These are phyloP conservation scores for Drosophila merina DNA, from an alignment of 2,888 invertebrate genomes.

Conservation along the genomic window DNA sequence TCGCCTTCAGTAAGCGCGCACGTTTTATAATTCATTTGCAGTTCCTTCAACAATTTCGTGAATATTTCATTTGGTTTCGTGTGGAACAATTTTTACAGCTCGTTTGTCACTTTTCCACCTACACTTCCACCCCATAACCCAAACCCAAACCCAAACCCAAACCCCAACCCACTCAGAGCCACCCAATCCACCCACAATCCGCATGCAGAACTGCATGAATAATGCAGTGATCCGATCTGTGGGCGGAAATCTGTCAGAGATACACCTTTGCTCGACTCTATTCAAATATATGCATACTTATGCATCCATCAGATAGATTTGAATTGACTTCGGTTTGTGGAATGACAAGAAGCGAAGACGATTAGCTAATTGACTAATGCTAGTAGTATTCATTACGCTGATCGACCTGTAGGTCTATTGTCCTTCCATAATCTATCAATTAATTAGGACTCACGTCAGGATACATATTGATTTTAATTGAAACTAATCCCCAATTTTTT, in stretches of 20 bases:
- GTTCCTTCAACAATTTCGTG: slow-evolving; percentile 60
- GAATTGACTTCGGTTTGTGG: slow-evolving; percentile 13
- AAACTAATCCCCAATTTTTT: not conserved
- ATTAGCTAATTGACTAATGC: slow-evolving; percentile 41
- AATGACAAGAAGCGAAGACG: slow-evolving; percentile 23
- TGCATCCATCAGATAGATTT: slow-evolving; percentile 34
- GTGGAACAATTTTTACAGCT: slow-evolving; percentile 41
- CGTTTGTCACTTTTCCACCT: slow-evolving; percentile 49
- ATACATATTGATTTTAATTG: not conserved
- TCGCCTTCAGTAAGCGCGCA: slow-evolving; percentile 22
- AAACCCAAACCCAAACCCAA: not conserved
- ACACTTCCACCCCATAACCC: not conserved
- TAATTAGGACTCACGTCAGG: slow-evolving; percentile 17
- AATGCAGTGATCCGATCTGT: slow-evolving; percentile 52
- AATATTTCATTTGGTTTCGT: slow-evolving; percentile 64
- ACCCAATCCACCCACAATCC: not conserved
- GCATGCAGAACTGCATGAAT: slow-evolving; percentile 38
- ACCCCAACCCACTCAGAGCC: not conserved
- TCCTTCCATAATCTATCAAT: slow-evolving; percentile 41
- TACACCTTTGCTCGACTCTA: slow-evolving; percentile 6
- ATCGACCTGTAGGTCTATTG: not conserved
- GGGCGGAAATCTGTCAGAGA: slow-evolving; percentile 43
- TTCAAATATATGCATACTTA: slow-evolving; percentile 22
- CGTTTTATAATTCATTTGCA: slow-evolving; percentile 72
- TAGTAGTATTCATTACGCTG: slow-evolving; percentile 33